Evolutionary conservation across 1,140 invertebrate species (phyloP), one percentile per base, ranked within the genome.

Genomic region (Drosophila kurseongensis): DNA sequence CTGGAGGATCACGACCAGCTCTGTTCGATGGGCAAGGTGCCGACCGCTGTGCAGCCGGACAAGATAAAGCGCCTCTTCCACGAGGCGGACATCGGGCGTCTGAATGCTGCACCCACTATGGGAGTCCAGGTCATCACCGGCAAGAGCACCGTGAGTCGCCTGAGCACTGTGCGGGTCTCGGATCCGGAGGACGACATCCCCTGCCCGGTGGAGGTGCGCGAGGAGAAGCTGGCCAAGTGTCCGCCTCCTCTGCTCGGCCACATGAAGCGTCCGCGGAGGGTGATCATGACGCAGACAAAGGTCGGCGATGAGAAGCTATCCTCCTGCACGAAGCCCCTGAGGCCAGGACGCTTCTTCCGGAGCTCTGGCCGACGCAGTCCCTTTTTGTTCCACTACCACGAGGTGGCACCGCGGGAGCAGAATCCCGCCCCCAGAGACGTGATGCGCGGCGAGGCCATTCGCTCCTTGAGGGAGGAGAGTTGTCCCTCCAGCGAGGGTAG

Each of bases 361-460:
- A 9, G 35, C 1, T 5, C 41, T 0, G n/a, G n/a, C 2, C 36
- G 9, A 4, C 29, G 42, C n/a, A 5, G 18, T 0, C 72, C 72
- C 2, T 75, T 40, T 8, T 1, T 52, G 18, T 75, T 75, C 13
- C 23, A 75, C 29, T 75, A 75, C 47, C 73, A 75, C 10, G 36
- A 66, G 16, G 16, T 75, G 4, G n/a, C 72, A 10, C 60, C 72
- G 4, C 12, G 12, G 10, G 10, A 48, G 5, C 8, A 36, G 7
- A 9, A 12, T 12, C 41, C 38, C 0, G n/a, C 7, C 1, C 16
- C 52, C 4, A 27, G 29, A 10, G 18, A 58, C 12, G 29, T 75
- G 8, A 75, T 75, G 0, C 40, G 61, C 0, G 16, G 29, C 10
- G 47, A 75, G 54, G 55, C 47, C 1, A 47, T 75, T 5, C 36